Evolutionary conservation across 2,888 invertebrate species (phyloP).

Genomic region (Lamellibrachia columna): DNA sequence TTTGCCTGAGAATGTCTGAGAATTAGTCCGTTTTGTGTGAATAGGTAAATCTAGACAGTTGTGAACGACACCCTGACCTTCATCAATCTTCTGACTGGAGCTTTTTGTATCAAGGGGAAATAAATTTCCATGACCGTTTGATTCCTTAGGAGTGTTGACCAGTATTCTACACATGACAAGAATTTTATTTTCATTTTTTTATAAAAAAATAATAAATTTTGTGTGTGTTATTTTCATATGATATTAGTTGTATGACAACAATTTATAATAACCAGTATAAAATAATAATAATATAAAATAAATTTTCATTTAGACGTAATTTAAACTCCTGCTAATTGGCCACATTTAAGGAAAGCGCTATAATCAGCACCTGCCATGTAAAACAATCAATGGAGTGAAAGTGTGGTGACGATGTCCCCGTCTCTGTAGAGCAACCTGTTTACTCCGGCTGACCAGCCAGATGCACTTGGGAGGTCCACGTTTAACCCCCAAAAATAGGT

Average conservation of each 20-base stretch:
- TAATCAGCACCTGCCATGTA: background rate
- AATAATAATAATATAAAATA: background rate
- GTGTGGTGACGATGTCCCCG: background rate
- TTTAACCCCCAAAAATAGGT: background rate
- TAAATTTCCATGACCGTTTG: no score
- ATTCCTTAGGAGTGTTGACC: no score
- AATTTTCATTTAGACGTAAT: background rate
- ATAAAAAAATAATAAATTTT: no score
- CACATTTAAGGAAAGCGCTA: background rate
- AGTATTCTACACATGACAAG: no score
- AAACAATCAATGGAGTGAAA: background rate
- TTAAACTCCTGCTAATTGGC: background rate
- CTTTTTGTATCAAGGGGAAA: no score
- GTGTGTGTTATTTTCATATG: background rate
- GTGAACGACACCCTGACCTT: no score
- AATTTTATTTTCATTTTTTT: no score
- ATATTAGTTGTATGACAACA: background rate
- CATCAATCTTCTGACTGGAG: no score
- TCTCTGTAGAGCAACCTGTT: conserved; percentile 11
- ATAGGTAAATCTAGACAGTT: no score
- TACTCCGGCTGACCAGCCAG: background rate
- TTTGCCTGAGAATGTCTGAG: no score
- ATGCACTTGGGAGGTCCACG: background rate
- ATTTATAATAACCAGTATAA: background rate
- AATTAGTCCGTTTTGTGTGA: no score